These are phyloP conservation scores for Cyrtonyx montezumae DNA, from an alignment of 2,113 vertebrate genomes.

Conservation along the genomic window DNA sequence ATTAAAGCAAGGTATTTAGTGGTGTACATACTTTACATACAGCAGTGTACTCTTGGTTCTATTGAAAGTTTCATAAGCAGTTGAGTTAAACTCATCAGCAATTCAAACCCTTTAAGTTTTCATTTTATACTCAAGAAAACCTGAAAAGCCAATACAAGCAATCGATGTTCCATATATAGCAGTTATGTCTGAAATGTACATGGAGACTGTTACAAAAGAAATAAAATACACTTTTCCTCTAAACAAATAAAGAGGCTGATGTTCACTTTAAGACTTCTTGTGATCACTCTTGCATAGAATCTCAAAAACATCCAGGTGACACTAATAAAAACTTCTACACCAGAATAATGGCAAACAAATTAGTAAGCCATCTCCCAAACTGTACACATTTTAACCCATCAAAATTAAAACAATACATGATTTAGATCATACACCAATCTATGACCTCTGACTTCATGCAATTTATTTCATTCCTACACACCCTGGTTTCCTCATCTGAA, in stretches of 20 bases:
- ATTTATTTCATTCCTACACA: neutral
- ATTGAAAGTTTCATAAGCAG: neutral
- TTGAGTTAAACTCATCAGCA: neutral
- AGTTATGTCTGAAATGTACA: neutral
- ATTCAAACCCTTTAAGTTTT: neutral
- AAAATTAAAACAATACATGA: neutral
- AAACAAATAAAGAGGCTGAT: neutral
- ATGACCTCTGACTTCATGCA: neutral
- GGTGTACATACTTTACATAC: neutral
- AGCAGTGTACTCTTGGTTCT: neutral
- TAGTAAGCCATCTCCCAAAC: neutral
- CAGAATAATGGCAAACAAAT: neutral
- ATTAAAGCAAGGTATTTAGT: neutral
- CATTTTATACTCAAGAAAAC: neutral
- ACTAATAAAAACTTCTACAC: neutral
- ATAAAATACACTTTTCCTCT: neutral
- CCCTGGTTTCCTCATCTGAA: neutral
- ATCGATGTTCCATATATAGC: neutral
- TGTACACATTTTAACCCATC: neutral
- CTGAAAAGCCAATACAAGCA: neutral
- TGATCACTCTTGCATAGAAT: neutral
- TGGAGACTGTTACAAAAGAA: neutral
- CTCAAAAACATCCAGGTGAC: neutral
- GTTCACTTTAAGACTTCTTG: neutral
- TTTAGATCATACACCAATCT: neutral